Base-by-base conservation (phyloP, 2,888 invertebrate genomes). In the Limenitis camilla region DNA sequence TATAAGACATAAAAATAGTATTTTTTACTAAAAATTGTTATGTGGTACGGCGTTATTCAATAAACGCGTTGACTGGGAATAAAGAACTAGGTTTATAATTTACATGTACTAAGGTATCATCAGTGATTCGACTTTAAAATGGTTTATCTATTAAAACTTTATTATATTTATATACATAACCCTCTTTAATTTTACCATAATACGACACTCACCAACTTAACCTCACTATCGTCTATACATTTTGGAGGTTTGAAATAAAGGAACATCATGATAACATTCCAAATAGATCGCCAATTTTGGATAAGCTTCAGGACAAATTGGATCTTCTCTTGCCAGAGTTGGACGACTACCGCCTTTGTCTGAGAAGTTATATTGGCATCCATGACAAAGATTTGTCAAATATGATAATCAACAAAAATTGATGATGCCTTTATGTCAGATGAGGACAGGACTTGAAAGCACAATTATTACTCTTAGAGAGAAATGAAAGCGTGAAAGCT, bases 221-320 rank as follows among this genome's bases (percentile, higher is more conserved):
- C 33, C 31, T 41, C 41, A 7, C 40, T 40, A 31, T 30, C 56
- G 27, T 52, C 50, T 46, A 58, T 55, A 45, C 49, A 45, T 27
- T 48, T 48, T 36, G 49, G 32, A 31, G 62, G 59, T 36, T 59
- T 59, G 8, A 68, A 66, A 55, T 65, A 64, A 49, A 70, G 56
- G 49, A 74, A 54, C 29, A 71, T 56, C 33, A 61, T 63, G 32
- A 70, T 40, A 39, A 75, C 53, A 53, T 66, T 66, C 67, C 67
- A 67, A 5, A 78, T 32, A 45, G 65, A 49, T 60, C 69, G 65
- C 76, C 80, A 76, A 58, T 72, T 67, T 43, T 65, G 66, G 50
- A 73, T 54, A 58, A 73, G 59, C 36, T 61, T 56, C 58, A 73
- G 61, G 53, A 80, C 59, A 59, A 65, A 71, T 53, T 61, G 63